Percentiles rank a stretch among this genome's conserved stretches.
Conservation (phyloP, 2,797 vertebrate species). For the Spheniscus humboldti region DNA sequence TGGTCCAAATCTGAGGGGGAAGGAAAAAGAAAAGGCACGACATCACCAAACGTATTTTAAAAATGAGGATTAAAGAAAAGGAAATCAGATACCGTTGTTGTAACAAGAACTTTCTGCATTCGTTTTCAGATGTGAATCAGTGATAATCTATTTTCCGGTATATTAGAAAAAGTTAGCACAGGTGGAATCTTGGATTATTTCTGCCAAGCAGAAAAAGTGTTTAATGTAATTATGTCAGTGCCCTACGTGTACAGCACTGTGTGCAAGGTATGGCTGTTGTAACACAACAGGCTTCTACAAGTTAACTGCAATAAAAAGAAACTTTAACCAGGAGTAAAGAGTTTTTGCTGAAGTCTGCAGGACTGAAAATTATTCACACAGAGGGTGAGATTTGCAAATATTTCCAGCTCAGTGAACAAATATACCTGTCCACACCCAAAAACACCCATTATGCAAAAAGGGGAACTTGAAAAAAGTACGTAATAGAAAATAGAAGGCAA, state of each 20-base stretch:
- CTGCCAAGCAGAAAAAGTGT: background rate
- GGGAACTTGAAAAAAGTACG: background rate
- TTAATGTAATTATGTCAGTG: background rate
- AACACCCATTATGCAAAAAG: background rate
- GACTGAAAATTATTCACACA: background rate
- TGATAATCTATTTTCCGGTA: background rate
- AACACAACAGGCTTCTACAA: background rate
- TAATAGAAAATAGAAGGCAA: background rate
- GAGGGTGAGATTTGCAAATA: background rate
- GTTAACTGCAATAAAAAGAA: background rate
- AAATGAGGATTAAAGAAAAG: background rate
- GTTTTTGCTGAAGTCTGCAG: background rate
- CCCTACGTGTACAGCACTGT: background rate
- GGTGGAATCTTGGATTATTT: background rate
- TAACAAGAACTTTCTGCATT: background rate
- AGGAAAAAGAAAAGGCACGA: background rate
- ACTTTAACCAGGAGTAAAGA: background rate
- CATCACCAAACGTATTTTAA: background rate
- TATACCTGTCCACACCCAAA: background rate
- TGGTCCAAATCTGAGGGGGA: conserved; percentile 91
- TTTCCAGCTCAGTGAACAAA: background rate
- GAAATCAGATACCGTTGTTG: background rate
- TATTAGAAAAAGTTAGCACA: background rate
- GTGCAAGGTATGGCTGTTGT: background rate
- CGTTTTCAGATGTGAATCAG: background rate